These are phyloP conservation scores for Gouania willdenowi DNA, from an alignment of 2,797 vertebrate genomes.

Conservation along the genomic window DNA sequence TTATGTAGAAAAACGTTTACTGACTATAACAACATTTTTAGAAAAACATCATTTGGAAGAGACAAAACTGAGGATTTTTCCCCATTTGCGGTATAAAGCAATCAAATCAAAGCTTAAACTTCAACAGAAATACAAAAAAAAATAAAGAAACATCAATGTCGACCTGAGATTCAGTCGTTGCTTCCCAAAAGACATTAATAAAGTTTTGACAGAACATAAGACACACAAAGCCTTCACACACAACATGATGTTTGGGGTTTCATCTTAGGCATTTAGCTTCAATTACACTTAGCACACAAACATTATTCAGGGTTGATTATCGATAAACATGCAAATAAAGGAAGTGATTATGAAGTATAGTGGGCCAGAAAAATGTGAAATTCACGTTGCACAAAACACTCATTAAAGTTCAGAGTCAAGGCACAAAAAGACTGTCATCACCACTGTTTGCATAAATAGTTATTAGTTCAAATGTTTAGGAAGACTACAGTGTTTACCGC, in stretches of 20 bases:
- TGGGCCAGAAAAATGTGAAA: conserved; percentile 31
- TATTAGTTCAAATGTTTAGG: conserved; percentile 16
- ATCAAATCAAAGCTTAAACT: too few species aligned
- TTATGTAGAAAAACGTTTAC: too few species aligned
- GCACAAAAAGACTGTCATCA: conserved; percentile 24
- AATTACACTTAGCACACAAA: conserved; percentile 35
- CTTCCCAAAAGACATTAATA: conserved; percentile 11
- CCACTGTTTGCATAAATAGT: conserved; percentile 28
- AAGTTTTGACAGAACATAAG: too few species aligned
- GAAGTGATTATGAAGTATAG: conserved; percentile 23
- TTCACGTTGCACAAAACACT: conserved; percentile 39
- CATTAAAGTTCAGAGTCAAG: conserved; percentile 45
- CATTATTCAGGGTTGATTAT: conserved; percentile 1
- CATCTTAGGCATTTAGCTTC: too few species aligned
- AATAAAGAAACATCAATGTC: not conserved
- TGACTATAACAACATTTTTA: too few species aligned
- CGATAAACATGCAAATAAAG: conserved; percentile 19
- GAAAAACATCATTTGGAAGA: too few species aligned
- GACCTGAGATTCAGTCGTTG: conserved; percentile 47
- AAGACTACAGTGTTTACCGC: too few species aligned
- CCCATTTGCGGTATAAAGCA: too few species aligned
- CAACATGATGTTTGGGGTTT: too few species aligned
- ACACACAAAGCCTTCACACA: conserved; percentile 1
- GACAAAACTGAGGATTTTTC: too few species aligned
- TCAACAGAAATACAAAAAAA: conserved; percentile 20